These are phyloP conservation scores for Lampropteryx suffumata DNA, from an alignment of 2,888 invertebrate genomes.

Conservation along the genomic window DNA sequence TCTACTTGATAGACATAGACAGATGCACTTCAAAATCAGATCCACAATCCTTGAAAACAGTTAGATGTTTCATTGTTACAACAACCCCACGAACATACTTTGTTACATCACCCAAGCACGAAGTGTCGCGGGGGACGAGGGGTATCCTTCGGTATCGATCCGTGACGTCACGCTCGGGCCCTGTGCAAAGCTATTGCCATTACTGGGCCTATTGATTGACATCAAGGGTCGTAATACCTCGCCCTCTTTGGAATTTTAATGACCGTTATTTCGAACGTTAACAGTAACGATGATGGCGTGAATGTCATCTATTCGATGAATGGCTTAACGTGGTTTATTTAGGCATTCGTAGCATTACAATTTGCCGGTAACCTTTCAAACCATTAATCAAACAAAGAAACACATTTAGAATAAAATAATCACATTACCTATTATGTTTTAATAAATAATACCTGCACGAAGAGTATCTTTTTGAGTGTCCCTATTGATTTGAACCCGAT, in stretches of 20 bases:
- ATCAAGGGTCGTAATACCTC: slow-evolving; percentile 16
- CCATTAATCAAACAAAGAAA: no score
- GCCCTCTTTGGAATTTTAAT: slow-evolving; percentile 28
- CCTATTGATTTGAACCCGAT: not conserved
- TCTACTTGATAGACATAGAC: no score
- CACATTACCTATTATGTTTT: no score
- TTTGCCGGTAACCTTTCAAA: no score
- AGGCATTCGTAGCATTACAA: not conserved
- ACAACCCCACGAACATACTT: slow-evolving; percentile 42
- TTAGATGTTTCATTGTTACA: slow-evolving; percentile 39
- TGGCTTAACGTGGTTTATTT: slow-evolving; percentile 10
- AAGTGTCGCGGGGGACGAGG: slow-evolving; percentile 34
- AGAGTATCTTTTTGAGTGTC: no score
- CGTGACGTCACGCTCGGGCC: slow-evolving; percentile 53
- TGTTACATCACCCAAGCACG: slow-evolving; percentile 51
- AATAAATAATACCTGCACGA: no score
- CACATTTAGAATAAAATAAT: no score
- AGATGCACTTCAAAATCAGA: not conserved
- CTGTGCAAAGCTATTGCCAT: slow-evolving; percentile 27
- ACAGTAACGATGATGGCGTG: slow-evolving; percentile 16
- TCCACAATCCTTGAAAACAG: slow-evolving; percentile 37
- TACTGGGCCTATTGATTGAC: slow-evolving; percentile 27
- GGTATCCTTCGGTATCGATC: slow-evolving; percentile 45
- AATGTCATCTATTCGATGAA: slow-evolving; percentile 20
- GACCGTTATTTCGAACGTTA: slow-evolving; percentile 23